A percentile compares a stretch with the other conserved stretches of the same genome.
These are phyloP conservation scores for Crotalus helleri DNA, from an alignment of 2,113 vertebrate genomes.

Conservation along the genomic window DNA sequence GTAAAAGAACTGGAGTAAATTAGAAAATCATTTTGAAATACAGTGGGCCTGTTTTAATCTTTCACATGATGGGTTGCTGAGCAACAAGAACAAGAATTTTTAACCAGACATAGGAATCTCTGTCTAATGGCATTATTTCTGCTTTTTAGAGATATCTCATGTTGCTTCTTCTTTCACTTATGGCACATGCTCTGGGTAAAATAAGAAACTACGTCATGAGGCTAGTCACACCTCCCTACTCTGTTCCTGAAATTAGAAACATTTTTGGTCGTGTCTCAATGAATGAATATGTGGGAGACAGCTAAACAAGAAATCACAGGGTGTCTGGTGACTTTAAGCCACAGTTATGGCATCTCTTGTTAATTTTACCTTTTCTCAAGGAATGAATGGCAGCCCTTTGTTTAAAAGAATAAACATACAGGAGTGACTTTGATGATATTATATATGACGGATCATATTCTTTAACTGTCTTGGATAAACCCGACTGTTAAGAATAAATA, in stretches of 20 bases:
- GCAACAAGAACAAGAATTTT: not conserved
- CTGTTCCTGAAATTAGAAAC: not conserved
- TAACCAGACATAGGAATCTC: not conserved
- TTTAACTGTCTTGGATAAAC: not conserved
- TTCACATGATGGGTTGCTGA: not conserved
- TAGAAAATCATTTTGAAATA: not conserved
- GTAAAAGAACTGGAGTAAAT: not conserved
- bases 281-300: not conserved
- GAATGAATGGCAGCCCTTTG: not conserved
- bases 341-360: not conserved
- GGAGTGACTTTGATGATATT: not conserved
- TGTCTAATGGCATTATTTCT: not conserved
- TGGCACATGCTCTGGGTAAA: not conserved
- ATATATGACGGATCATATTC: not conserved
- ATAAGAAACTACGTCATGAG: not conserved
- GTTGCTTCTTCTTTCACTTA: slow-evolving; percentile 9
- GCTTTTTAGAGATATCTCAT: not conserved
- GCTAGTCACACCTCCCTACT: not conserved
- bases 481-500: not conserved
- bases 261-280: not conserved
- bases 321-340: not conserved
- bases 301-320: slow-evolving; percentile 1
- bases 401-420: not conserved
- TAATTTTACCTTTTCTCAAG: not conserved
- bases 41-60: not conserved